A percentile compares a stretch with the other conserved stretches of the same genome.
Evolutionary conservation across 2,113 vertebrate species (phyloP).

Genomic region (Percopsis transmontana): DNA sequence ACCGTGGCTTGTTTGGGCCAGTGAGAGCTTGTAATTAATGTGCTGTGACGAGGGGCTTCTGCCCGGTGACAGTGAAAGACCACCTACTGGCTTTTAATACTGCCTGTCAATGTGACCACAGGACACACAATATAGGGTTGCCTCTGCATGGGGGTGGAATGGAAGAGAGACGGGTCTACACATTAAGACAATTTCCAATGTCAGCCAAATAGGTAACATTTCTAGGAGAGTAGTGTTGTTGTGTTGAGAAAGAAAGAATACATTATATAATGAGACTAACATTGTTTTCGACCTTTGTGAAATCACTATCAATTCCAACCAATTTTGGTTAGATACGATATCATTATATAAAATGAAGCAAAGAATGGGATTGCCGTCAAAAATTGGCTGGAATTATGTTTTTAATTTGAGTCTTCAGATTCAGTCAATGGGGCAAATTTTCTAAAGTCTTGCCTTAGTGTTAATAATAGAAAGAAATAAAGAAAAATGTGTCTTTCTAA

Average conservation of each 20-base stretch:
- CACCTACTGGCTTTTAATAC: slow-evolving; percentile 79
- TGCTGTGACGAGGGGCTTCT: slow-evolving; percentile 69
- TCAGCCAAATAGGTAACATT: background rate
- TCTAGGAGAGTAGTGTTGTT: background rate
- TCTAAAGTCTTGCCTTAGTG: no score
- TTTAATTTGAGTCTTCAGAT: no score
- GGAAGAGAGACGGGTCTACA: slow-evolving; percentile 37
- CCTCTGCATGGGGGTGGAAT: slow-evolving; percentile 45
- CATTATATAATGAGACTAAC: no score
- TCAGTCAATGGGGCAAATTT: no score
- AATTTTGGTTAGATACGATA: background rate
- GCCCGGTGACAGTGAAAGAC: slow-evolving; percentile 71
- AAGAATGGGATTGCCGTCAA: no score
- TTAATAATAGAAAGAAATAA: no score
- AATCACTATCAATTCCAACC: background rate
- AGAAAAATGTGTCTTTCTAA: no score
- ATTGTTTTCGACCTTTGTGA: no score
- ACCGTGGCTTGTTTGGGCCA: slow-evolving; percentile 42
- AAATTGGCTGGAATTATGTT: no score
- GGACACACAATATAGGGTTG: slow-evolving; percentile 53
- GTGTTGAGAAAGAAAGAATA: slow-evolving; percentile 1
- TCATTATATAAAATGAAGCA: no score
- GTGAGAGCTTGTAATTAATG: slow-evolving; percentile 70
- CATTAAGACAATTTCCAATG: slow-evolving; percentile 1
- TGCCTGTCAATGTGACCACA: slow-evolving; percentile 72